phyloP scores from a whole-genome alignment of 1,140 invertebrate genomes.

The Macrobrachium nipponense region DNA sequence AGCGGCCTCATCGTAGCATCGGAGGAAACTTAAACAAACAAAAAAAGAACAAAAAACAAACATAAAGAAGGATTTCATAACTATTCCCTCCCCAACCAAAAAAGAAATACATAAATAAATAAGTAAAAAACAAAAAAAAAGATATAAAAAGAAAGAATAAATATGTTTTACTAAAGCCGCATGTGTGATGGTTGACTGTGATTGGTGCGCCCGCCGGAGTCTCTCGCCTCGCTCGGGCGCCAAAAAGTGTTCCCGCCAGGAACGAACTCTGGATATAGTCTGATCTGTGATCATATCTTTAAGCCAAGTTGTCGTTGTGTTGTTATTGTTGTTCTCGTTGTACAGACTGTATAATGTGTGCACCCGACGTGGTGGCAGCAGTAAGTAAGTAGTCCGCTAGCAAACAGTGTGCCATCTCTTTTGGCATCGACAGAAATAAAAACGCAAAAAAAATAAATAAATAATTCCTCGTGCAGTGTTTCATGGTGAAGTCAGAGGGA shows the following conservation, averaged over 20 bases:
- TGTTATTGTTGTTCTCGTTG: constrained; percentile 61
- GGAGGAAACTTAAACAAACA: no score
- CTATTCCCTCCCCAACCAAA: no score
- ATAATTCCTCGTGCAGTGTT: not conserved
- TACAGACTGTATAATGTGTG: constrained; percentile 45
- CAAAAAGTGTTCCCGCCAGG: constrained; percentile 52
- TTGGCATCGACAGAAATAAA: not conserved
- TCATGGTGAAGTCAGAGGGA: no score
- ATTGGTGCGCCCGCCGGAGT: constrained; percentile 46
- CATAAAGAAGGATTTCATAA: no score
- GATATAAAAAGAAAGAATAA: no score
- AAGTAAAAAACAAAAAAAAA: no score
- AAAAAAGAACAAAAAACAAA: no score
- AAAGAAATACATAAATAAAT: no score
- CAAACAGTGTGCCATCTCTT: not conserved
- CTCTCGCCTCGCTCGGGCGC: constrained; percentile 46
- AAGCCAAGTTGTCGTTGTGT: constrained; percentile 64
- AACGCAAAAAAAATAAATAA: no score
- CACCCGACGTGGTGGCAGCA: constrained; percentile 20
- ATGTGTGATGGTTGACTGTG: constrained; percentile 64
- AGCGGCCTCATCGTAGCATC: constrained; percentile 6
- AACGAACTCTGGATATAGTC: constrained; percentile 64
- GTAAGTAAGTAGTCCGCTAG: constrained; percentile 14
- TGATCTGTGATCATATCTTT: constrained; percentile 65
- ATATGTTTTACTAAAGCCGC: not conserved